Conservation (phyloP, 1,140 invertebrate species). For the Dreissena polymorpha region DNA sequence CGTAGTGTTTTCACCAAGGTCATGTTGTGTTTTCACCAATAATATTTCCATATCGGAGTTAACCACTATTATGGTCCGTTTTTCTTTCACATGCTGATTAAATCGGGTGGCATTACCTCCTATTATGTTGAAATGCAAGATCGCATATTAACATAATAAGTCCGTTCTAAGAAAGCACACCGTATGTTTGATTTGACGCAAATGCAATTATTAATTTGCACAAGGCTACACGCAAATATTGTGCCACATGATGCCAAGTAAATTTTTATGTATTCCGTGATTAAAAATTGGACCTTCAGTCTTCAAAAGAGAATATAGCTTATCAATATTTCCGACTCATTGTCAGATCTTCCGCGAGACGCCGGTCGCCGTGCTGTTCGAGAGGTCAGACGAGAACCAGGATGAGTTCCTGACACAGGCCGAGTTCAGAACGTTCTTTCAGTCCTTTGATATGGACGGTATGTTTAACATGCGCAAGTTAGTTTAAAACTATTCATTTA, state of each 20-base stretch:
- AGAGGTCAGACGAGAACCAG: constrained; percentile 60
- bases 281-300: no score
- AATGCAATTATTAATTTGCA: background rate
- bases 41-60: no score
- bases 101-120: no score
- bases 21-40: no score
- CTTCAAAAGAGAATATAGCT: no score
- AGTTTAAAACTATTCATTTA: no score
- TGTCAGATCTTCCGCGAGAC: constrained; percentile 63
- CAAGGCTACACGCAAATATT: background rate
- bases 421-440: constrained; percentile 63
- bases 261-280: no score
- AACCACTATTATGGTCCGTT: no score
- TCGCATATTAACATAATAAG: background rate
- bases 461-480: constrained; percentile 13
- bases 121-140: background rate
- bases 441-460: constrained; percentile 61
- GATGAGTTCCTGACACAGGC: constrained; percentile 52
- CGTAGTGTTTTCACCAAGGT: no score
- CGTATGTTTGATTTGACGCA: background rate
- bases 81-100: no score
- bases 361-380: constrained; percentile 66
- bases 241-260: no score
- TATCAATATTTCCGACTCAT: background rate
- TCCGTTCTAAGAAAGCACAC: background rate